Percentiles rank a stretch among this genome's conserved stretches.
These are phyloP conservation scores for Chloroclystis v-ata DNA, from an alignment of 2,888 invertebrate species.

Conservation along the genomic window DNA sequence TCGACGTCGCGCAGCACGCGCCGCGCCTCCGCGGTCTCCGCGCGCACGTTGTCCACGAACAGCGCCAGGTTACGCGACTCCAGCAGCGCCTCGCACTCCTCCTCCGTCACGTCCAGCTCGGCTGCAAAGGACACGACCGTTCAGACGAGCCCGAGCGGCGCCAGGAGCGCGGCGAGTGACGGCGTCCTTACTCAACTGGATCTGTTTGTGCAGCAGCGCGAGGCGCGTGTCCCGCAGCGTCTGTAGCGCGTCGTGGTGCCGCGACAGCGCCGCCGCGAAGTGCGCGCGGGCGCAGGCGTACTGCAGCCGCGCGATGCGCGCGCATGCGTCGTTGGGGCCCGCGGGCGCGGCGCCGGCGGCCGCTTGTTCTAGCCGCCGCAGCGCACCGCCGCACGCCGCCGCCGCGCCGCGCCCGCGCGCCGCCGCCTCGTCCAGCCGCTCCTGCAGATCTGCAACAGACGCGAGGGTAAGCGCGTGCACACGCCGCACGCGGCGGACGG, in stretches of 20 bases:
- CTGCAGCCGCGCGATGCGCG: constrained; percentile 71
- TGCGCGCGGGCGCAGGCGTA: constrained; percentile 66
- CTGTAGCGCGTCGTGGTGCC: constrained; percentile 74
- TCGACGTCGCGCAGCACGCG: constrained; percentile 87
- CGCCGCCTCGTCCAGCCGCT: constrained; percentile 78
- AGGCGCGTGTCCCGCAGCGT: constrained; percentile 73
- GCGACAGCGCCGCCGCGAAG: constrained; percentile 67
- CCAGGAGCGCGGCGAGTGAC: not conserved
- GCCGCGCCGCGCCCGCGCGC: constrained; percentile 73
- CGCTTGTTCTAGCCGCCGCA: constrained; percentile 67
- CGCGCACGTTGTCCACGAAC: constrained; percentile 90
- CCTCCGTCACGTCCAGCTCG: constrained; percentile 61
- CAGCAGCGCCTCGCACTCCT: constrained; percentile 84
- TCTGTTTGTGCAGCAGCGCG: constrained; percentile 75
- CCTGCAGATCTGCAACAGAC: constrained; percentile 70
- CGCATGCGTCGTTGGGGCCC: constrained; percentile 52
- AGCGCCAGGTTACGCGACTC: constrained; percentile 88
- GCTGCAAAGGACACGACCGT: constrained; percentile 52
- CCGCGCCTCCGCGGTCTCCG: constrained; percentile 87
- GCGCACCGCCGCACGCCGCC: constrained; percentile 66
- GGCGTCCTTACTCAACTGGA: constrained; percentile 67
- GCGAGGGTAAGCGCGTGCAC: not conserved
- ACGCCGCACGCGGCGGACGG: not conserved
- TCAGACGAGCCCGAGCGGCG: too few species aligned
- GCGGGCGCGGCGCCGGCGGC: constrained; percentile 36